These are phyloP conservation scores for Apaloderma vittatum DNA, from an alignment of 2,113 vertebrate genomes.

Conservation along the genomic window DNA sequence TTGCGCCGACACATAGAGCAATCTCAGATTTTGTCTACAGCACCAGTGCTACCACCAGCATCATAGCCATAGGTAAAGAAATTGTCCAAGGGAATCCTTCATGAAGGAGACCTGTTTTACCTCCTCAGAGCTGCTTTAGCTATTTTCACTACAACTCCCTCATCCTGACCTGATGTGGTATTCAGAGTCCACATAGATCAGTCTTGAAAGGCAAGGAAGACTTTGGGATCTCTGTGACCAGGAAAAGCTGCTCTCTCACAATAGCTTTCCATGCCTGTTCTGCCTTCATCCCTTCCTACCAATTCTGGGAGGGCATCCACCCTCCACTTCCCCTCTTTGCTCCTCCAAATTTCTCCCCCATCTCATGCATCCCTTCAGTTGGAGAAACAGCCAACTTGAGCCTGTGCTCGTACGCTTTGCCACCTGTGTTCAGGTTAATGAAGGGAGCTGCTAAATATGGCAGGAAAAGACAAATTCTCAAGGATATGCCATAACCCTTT, in stretches of 20 bases:
- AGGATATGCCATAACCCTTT: neutral
- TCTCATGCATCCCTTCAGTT: neutral
- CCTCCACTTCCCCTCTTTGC: neutral
- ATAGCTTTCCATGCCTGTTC: neutral
- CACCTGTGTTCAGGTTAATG: neutral
- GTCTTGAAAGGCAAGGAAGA: neutral
- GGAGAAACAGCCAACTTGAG: neutral
- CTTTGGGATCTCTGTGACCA: neutral
- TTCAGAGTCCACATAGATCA: neutral
- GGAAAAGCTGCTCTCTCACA: neutral
- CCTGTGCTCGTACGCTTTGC: accelerated
- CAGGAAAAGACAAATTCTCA: neutral
- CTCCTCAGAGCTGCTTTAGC: neutral
- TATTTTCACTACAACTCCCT: neutral
- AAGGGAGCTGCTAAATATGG: neutral
- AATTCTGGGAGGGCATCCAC: neutral
- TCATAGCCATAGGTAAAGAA: neutral
- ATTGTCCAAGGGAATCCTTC: neutral
- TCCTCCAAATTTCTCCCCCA: neutral
- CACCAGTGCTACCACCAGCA: neutral
- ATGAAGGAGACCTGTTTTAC: neutral
- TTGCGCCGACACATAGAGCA: accelerated
- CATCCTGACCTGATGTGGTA: neutral
- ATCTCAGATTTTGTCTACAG: neutral
- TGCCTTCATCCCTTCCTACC: neutral